Evolutionary conservation across 2,113 vertebrate genomes (phyloP).

Genomic region (Hiodon alosoides): DNA sequence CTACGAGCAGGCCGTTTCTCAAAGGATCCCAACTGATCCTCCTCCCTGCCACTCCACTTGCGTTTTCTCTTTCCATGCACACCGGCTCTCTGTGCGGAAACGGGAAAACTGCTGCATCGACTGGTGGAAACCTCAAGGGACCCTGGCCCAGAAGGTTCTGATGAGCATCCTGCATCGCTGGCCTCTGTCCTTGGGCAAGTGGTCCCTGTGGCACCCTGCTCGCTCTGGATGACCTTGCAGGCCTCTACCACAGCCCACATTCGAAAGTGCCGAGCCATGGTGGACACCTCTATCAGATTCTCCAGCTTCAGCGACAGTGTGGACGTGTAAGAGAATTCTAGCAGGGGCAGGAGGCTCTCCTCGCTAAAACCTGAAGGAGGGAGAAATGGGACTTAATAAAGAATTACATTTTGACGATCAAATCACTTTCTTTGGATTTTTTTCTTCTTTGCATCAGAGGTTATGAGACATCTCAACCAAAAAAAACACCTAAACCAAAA

Average conservation of each 20-base stretch:
- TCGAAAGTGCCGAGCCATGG: slow-evolving; percentile 70
- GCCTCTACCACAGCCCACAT: slow-evolving; percentile 73
- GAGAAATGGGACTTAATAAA: neutral
- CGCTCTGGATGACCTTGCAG: slow-evolving; percentile 62
- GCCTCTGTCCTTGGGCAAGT: slow-evolving; percentile 22
- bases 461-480: too few relatives aligned
- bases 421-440: neutral
- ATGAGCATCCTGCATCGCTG: slow-evolving; percentile 28
- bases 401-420: neutral
- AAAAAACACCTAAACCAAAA: too few relatives aligned
- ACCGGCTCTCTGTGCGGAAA: slow-evolving; percentile 10
- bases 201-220: slow-evolving; percentile 41
- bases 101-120: neutral
- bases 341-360: slow-evolving; percentile 63
- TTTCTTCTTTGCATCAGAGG: too few relatives aligned
- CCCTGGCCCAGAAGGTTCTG: slow-evolving; percentile 26
- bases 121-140: slow-evolving; percentile 5
- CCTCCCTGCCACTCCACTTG: neutral
- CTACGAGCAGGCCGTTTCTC: slow-evolving; percentile 19
- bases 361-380: slow-evolving; percentile 61
- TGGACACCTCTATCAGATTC: slow-evolving; percentile 62
- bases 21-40: slow-evolving; percentile 19
- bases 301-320: slow-evolving; percentile 59
- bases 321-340: slow-evolving; percentile 74
- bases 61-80: slow-evolving; percentile 22